These are phyloP conservation scores for Darevskia mixta DNA, from an alignment of 2,797 vertebrate species.

Conservation along the genomic window DNA sequence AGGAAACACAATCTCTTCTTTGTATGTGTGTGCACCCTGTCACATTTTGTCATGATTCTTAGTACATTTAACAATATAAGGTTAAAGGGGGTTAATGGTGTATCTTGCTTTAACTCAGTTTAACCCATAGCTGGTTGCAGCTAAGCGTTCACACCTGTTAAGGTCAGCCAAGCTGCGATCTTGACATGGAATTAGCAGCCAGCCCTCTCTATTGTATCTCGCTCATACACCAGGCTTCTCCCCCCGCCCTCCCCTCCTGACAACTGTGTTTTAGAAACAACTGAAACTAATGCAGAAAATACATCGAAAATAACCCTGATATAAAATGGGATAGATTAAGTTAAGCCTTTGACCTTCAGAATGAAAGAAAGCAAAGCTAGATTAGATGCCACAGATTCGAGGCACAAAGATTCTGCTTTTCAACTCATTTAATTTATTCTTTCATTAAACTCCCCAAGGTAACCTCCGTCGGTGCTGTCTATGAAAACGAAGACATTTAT, in stretches of 20 bases:
- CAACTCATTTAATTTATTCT: conserved; percentile 32
- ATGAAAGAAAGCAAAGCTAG: conserved; percentile 26
- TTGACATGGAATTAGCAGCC: conserved; percentile 31
- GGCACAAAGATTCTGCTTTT: conserved; percentile 29
- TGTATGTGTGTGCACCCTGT: background rate
- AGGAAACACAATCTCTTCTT: background rate
- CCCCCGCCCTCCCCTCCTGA: background rate
- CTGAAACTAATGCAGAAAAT: conserved; percentile 4
- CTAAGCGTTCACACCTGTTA: background rate
- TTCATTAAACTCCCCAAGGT: conserved; percentile 25
- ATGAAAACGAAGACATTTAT: conserved; percentile 45
- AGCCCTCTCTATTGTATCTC: background rate
- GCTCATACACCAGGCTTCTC: background rate
- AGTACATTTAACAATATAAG: background rate
- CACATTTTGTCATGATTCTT: conserved; percentile 5
- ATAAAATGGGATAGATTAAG: conserved; percentile 11
- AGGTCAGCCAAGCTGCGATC: background rate
- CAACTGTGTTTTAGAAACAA: conserved; percentile 33
- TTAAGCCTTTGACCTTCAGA: conserved; percentile 28
- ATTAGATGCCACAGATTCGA: conserved; percentile 13
- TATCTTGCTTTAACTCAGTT: conserved; percentile 32
- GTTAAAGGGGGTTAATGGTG: conserved; percentile 42
- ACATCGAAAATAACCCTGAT: conserved; percentile 14
- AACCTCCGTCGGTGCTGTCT: conserved; percentile 16
- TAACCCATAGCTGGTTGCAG: conserved; percentile 20